phyloP scores from a whole-genome alignment of 2,113 vertebrate species.

The Ibidorhyncha struthersii region DNA sequence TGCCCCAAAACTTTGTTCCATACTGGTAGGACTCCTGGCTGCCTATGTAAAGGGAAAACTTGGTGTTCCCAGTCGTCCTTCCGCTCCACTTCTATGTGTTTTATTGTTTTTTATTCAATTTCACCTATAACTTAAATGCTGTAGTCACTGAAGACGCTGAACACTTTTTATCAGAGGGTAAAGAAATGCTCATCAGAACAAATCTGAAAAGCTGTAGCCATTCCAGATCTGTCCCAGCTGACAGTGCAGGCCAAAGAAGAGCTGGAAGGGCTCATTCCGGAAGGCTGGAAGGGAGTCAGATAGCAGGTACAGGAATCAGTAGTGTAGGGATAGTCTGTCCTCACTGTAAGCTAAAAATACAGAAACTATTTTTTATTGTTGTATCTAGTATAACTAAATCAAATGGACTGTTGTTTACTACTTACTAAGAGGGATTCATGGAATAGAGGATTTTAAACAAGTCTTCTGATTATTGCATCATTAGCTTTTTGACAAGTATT shows the following conservation, averaged over 20 bases:
- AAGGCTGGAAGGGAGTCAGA: background rate
- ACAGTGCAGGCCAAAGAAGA: background rate
- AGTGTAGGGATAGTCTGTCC: background rate
- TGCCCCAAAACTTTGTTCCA: background rate
- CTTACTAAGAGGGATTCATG: background rate
- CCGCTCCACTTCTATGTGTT: fast-evolving
- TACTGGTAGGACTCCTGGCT: background rate
- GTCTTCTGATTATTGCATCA: background rate
- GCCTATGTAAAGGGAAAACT: background rate
- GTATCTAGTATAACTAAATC: background rate
- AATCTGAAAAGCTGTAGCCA: background rate
- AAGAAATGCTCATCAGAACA: background rate
- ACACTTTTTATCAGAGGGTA: background rate
- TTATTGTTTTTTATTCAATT: background rate
- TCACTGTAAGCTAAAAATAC: background rate
- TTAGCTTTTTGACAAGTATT: background rate
- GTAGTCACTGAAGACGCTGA: background rate
- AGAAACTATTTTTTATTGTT: background rate
- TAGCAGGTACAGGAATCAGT: background rate
- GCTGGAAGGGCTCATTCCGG: background rate
- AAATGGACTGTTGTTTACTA: background rate
- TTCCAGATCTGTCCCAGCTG: background rate
- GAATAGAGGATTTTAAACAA: background rate
- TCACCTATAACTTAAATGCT: background rate
- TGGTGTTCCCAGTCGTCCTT: background rate